Evolutionary conservation across 2,888 invertebrate genomes (phyloP).

Genomic region (Latrodectus hesperus): DNA sequence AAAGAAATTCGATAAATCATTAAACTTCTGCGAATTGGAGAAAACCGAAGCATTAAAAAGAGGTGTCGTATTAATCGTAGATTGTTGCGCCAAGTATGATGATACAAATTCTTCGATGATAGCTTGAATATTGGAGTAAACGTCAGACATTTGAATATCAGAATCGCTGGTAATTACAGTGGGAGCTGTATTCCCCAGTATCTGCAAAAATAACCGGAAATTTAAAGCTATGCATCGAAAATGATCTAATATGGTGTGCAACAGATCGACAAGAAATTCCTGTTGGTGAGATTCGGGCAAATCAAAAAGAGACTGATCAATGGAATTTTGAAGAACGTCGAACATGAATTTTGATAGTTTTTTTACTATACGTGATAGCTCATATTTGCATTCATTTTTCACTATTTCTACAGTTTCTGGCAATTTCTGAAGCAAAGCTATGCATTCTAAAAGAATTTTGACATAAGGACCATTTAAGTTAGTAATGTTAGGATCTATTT

Average conservation of each 20-base stretch:
- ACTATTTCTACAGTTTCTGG: conserved; percentile 40
- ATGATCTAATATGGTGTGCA: conserved; percentile 24
- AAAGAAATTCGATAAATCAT: conserved; percentile 23
- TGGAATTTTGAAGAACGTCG: conserved; percentile 23
- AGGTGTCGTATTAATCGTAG: background rate
- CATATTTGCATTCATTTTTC: conserved; percentile 44
- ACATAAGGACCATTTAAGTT: conserved; percentile 26
- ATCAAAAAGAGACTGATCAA: conserved; percentile 24
- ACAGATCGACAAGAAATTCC: conserved; percentile 24
- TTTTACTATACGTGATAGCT: conserved; percentile 16
- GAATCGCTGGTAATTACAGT: background rate
- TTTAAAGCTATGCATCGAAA: conserved; percentile 40
- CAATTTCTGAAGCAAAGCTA: conserved; percentile 23
- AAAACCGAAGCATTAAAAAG: conserved; percentile 1
- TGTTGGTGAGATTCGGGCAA: conserved; percentile 34
- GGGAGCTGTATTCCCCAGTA: conserved; percentile 3
- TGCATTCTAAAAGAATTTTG: conserved; percentile 31
- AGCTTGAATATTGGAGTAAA: conserved; percentile 49
- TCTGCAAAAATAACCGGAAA: conserved; percentile 25
- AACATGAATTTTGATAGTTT: conserved; percentile 37
- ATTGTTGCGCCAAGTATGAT: conserved; percentile 26
- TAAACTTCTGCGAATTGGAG: conserved; percentile 16
- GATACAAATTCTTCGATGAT: conserved; percentile 32
- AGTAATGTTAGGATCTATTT: conserved; percentile 1
- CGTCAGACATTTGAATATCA: conserved; percentile 11